Evolutionary conservation across 2,113 vertebrate genomes (phyloP), one percentile per base, ranked within the genome.

Genomic region (Piprites chloris): DNA sequence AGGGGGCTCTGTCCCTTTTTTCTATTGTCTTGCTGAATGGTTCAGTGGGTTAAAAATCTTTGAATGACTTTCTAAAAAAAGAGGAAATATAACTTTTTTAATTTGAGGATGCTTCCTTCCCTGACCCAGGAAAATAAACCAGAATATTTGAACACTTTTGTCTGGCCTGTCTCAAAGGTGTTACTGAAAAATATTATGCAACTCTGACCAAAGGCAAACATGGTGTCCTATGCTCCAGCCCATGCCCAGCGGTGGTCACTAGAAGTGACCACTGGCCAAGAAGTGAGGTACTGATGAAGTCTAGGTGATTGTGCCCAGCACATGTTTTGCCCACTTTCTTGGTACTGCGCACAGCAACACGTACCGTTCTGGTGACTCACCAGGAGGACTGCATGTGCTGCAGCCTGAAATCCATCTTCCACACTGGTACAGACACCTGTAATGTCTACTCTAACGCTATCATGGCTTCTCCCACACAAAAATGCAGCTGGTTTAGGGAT

Each of bases 161-260:
- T 30, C 73, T 58, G 41, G 58, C 42, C 59, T 96, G 94, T 87
- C 53, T 81, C 69, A 75, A 58, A 93, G 71, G 21, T 27, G n/a
- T 58, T 78, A 81, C 37, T n/a, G 27, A 92, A 89, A 91, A 56
- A 39, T 21, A 53, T 82, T 78, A 87, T 76, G 90, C 68, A 95
- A 92, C 77, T 78, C 76, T 75, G 56, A 87, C 2, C 37, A 89
- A 75, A 90, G 53, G 46, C 66, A 92, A 78, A 92, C 84, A 84
- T 33, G 62, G n/a, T 49, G 42, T 78, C 42, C 80, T 59, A 42
- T 68, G 44, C 82, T 91, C 62, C 35, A 90, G 58, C 19, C 42
- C 58, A 28, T 76, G 44, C 6, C 53, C 67, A 78, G 56, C 35
- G 65, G 44, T 72, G 77, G 65, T 55, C 81, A 94, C 42, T 26